Percentiles rank a stretch among this genome's conserved stretches.
Evolutionary conservation across 2,888 invertebrate species (phyloP).

Genomic region (Ornithoptera alexandrae): DNA sequence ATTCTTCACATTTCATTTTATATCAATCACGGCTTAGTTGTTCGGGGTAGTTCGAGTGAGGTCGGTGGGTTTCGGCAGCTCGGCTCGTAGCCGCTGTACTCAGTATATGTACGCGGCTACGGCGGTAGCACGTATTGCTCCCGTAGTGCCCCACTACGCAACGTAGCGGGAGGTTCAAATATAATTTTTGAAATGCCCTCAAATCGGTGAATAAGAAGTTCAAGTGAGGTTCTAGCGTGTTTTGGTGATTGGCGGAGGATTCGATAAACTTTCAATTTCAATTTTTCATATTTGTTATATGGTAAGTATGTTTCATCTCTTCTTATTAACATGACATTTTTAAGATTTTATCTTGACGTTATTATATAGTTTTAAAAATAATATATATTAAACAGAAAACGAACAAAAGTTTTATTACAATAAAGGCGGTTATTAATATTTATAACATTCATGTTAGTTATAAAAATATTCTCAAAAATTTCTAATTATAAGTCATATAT

Average conservation of each 20-base stretch:
- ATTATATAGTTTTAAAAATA: no score
- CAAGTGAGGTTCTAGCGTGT: conserved; percentile 16
- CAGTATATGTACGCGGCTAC: conserved; percentile 68
- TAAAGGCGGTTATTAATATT: no score
- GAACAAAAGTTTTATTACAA: no score
- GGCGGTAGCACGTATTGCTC: conserved; percentile 59
- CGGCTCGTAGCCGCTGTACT: conserved; percentile 55
- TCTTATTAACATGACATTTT: not conserved
- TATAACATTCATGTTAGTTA: no score
- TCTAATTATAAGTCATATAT: no score
- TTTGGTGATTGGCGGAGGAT: conserved; percentile 17
- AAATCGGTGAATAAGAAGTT: conserved; percentile 12
- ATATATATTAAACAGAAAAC: no score
- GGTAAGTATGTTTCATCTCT: conserved; percentile 16
- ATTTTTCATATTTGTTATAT: conserved; percentile 15
- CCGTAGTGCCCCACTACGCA: conserved; percentile 37
- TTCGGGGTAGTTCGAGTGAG: conserved; percentile 58
- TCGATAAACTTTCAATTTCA: not conserved
- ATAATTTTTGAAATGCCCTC: conserved; percentile 32
- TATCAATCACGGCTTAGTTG: conserved; percentile 76
- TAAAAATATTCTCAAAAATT: no score
- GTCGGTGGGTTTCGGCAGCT: conserved; percentile 60
- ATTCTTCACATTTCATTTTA: conserved; percentile 79
- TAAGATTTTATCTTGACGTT: not conserved
- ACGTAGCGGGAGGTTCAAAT: conserved; percentile 55